Percentiles rank a stretch among this genome's conserved stretches.
Evolutionary conservation across 2,113 vertebrate species (phyloP).

Genomic region (Chloebia gouldiae): DNA sequence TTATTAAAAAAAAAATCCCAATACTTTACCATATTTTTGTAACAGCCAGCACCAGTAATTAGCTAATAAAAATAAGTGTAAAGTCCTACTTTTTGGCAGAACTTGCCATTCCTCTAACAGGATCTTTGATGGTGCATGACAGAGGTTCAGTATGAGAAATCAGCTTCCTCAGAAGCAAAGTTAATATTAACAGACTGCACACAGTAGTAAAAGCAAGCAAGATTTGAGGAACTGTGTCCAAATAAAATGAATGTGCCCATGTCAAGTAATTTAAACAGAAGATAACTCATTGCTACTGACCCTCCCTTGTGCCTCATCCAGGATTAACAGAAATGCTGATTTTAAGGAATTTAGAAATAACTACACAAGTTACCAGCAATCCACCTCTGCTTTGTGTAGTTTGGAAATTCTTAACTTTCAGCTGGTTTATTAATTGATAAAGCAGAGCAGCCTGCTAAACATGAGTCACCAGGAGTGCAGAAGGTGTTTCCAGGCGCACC

Average conservation of each 20-base stretch:
- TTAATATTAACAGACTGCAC: slow-evolving; percentile 65
- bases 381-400: neutral
- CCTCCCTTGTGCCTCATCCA: neutral
- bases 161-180: neutral
- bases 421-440: neutral
- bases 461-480: neutral
- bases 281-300: neutral
- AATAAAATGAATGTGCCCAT: neutral
- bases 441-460: neutral
- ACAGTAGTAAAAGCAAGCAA: neutral
- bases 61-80: neutral
- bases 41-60: neutral
- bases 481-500: neutral
- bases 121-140: neutral
- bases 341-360: neutral
- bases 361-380: neutral
- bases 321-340: neutral
- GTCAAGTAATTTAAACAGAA: slow-evolving; percentile 17
- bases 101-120: neutral
- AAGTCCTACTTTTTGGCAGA: neutral
- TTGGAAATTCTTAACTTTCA: neutral
- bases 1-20: neutral
- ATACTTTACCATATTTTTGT: neutral
- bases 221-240: neutral
- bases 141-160: neutral